These are phyloP conservation scores for Ophion obscuratus DNA, from an alignment of 2,888 invertebrate species.

Conservation along the genomic window DNA sequence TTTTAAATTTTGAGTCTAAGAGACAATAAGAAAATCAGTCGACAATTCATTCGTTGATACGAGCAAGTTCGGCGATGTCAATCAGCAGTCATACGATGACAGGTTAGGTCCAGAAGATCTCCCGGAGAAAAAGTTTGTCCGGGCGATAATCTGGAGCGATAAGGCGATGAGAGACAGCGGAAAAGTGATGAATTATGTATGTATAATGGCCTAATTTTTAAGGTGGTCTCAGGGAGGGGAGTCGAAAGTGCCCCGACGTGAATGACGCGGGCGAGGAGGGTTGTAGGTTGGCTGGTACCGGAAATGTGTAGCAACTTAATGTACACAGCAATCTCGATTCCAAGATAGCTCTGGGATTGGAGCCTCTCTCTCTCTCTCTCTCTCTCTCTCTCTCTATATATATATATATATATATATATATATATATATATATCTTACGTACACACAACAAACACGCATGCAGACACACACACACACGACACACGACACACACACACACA, in stretches of 20 bases:
- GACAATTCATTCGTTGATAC: neutral
- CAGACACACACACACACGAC: no score
- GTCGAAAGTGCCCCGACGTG: slow-evolving; percentile 36
- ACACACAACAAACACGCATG: no score
- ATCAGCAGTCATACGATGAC: no score
- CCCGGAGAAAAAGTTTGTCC: slow-evolving; percentile 45
- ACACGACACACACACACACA: no score
- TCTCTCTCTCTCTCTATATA: neutral
- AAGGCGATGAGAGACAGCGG: slow-evolving; percentile 4
- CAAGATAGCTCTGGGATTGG: slow-evolving; percentile 42
- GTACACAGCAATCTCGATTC: slow-evolving; percentile 56
- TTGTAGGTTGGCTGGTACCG: slow-evolving; percentile 33
- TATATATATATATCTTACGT: no score
- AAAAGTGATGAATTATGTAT: slow-evolving; percentile 41
- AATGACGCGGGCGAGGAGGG: slow-evolving; percentile 10
- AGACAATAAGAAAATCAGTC: neutral
- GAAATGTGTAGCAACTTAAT: slow-evolving; percentile 56
- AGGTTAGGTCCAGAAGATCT: slow-evolving; percentile 12
- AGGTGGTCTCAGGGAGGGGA: slow-evolving; percentile 53
- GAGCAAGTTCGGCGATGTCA: neutral
- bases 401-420: no score
- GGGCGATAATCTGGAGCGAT: neutral
- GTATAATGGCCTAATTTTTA: slow-evolving; percentile 44
- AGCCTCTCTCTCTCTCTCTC: slow-evolving; percentile 21
- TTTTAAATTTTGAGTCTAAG: no score